Evolutionary conservation across 2,113 vertebrate species (phyloP), one percentile per base, ranked within the genome.

Genomic region (Apeltes quadracus): DNA sequence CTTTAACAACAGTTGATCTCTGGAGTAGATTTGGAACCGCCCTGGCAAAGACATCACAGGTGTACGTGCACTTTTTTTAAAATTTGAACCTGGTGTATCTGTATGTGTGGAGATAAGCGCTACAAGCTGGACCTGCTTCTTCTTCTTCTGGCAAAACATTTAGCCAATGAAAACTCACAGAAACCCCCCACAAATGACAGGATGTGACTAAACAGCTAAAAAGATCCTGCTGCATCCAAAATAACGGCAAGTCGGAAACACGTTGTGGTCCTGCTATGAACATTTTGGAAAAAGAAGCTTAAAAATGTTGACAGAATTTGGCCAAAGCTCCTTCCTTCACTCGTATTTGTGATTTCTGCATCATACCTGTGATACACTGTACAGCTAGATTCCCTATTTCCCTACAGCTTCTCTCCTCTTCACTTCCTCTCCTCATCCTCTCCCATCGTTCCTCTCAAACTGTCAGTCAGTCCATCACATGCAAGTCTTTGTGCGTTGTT

Each of bases 391-490:
- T 62, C 66, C 56, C 53, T 61, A 22, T 66, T 69, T 56, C 46
- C 66, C 44, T 71, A 50, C 61, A 80, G 80, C 79, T 82, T 20
- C 54, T 41, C 41, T 61, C 66, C 73, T 59, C 75, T 53, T 50
- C 56, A 14, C 82, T 76, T 44, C 72, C 75, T 78, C 51, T 79
- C 68, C 65, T 79, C 80, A 15, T 79, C 80, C 69, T 66, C 53
- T 69, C 55, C 69, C n/a, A 43, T 83, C 81, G 54, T 61, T 72
- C 80, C 69, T 76, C 81, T 83, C 81, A 75, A 72, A 79, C 95
- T 94, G 95, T 96, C 95, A 95, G 94, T 96, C 96, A 95, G 86
- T 88, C 89, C 95, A 94, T 96, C 95, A 95, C 93, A 95, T 92
- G 90, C 91, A 70, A 92, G 92, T 91, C 92, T 95, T 95, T 93